These are phyloP conservation scores for Zosterops lateralis DNA, from an alignment of 2,113 vertebrate genomes.

Conservation along the genomic window DNA sequence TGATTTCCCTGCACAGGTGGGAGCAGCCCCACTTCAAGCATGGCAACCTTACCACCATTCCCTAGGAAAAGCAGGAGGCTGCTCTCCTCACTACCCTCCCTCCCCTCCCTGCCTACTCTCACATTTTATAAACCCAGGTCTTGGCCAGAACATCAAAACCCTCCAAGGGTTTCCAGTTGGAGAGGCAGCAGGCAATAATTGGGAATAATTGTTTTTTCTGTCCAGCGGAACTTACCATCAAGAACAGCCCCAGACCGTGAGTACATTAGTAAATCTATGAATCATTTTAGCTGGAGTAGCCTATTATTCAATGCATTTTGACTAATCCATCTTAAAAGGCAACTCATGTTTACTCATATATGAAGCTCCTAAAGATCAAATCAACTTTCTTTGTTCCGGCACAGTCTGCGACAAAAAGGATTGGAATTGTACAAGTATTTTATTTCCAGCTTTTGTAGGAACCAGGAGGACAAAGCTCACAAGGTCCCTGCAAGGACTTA, in stretches of 20 bases:
- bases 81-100: background rate
- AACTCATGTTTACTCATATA: background rate
- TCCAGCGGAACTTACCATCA: background rate
- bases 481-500: background rate
- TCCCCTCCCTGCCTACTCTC: background rate
- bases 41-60: background rate
- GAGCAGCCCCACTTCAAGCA: background rate
- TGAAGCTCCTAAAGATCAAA: background rate
- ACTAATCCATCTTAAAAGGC: background rate
- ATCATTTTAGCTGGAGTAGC: background rate
- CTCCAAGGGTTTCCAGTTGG: background rate
- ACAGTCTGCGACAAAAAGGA: background rate
- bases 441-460: background rate
- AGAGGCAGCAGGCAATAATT: background rate
- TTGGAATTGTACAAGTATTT: background rate
- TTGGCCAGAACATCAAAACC: background rate
- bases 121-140: background rate
- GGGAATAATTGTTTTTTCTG: background rate
- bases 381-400: background rate
- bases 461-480: background rate
- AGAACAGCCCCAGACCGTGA: background rate
- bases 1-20: background rate
- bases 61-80: background rate
- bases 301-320: background rate
- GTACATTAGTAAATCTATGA: background rate